Evolutionary conservation across 2,888 invertebrate genomes (phyloP).

Genomic region (Argyresthia albistria): DNA sequence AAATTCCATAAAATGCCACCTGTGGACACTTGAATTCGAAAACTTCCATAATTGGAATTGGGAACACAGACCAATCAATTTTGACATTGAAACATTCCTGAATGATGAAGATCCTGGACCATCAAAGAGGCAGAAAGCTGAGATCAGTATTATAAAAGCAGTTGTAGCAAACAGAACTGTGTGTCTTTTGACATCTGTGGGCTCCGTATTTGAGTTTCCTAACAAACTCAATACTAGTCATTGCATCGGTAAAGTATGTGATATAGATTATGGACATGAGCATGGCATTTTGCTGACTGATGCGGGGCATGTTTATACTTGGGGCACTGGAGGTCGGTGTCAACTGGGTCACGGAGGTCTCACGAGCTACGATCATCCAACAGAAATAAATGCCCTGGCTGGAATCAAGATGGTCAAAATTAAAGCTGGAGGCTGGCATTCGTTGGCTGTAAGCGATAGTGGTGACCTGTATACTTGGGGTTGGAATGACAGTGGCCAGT

Average conservation of each 20-base stretch:
- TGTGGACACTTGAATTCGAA: constrained; percentile 37
- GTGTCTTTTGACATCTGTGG: constrained; percentile 26
- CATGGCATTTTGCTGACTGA: constrained; percentile 81
- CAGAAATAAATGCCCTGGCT: constrained; percentile 79
- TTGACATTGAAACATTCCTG: constrained; percentile 26
- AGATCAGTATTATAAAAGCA: constrained; percentile 28
- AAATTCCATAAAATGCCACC: constrained; percentile 19
- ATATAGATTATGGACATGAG: constrained; percentile 85
- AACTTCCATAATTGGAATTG: constrained; percentile 14
- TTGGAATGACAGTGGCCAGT: constrained; percentile 90
- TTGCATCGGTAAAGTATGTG: constrained; percentile 64
- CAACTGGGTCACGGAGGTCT: constrained; percentile 88
- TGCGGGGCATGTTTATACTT: constrained; percentile 82
- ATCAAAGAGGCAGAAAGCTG: constrained; percentile 17
- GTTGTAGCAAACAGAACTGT: constrained; percentile 24
- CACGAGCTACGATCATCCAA: constrained; percentile 75
- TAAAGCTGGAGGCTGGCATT: constrained; percentile 91
- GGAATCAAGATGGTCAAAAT: constrained; percentile 82
- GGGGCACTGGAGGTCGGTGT: constrained; percentile 89
- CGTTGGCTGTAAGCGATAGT: constrained; percentile 80
- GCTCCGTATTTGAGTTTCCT: constrained; percentile 74
- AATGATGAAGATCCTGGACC: constrained; percentile 14
- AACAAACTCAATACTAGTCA: constrained; percentile 71
- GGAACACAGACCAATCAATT: constrained; percentile 21
- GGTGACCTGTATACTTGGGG: constrained; percentile 94